These are phyloP conservation scores for Montipora capitata DNA, from an alignment of 92 coral and sea anemone genomes.

Conservation along the genomic window DNA sequence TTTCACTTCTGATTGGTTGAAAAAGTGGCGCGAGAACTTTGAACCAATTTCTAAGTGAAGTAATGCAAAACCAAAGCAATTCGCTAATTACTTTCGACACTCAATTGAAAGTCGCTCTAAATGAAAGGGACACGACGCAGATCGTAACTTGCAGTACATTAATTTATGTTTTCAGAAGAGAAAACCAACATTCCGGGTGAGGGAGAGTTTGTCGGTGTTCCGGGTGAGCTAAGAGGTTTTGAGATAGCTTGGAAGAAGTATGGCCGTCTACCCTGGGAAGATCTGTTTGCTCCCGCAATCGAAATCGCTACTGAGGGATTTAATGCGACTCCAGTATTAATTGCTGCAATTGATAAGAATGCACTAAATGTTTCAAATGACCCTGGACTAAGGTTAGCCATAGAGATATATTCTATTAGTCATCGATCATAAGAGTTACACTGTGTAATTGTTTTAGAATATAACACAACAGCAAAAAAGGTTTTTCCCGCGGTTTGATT, in stretches of 20 bases:
- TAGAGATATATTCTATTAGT: neutral
- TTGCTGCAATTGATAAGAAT: slow-evolving; percentile 76
- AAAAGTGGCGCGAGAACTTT: too few species aligned
- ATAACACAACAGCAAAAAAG: too few species aligned
- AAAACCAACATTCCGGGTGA: slow-evolving; percentile 80
- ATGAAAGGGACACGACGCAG: too few species aligned
- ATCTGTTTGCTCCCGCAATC: slow-evolving; percentile 84
- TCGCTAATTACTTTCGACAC: too few species aligned
- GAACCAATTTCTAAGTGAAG: too few species aligned
- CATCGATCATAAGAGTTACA: too few species aligned
- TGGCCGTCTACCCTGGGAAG: slow-evolving; percentile 84
- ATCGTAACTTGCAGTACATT: too few species aligned
- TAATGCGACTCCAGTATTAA: slow-evolving; percentile 76
- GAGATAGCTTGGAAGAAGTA: slow-evolving; percentile 86
- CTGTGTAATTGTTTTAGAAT: too few species aligned
- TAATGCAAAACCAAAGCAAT: too few species aligned
- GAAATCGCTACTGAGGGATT: slow-evolving; percentile 76
- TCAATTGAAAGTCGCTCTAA: too few species aligned
- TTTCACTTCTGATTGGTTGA: too few species aligned
- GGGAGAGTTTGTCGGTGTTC: slow-evolving; percentile 85
- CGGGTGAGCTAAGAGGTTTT: slow-evolving; percentile 89
- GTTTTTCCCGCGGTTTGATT: too few species aligned
- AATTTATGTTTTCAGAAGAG: slow-evolving; percentile 42
- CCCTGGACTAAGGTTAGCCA: slow-evolving; percentile 74
- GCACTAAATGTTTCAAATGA: slow-evolving; percentile 75